phyloP scores from a whole-genome alignment of 2,888 invertebrate species.

The Spilosoma lubricipeda region DNA sequence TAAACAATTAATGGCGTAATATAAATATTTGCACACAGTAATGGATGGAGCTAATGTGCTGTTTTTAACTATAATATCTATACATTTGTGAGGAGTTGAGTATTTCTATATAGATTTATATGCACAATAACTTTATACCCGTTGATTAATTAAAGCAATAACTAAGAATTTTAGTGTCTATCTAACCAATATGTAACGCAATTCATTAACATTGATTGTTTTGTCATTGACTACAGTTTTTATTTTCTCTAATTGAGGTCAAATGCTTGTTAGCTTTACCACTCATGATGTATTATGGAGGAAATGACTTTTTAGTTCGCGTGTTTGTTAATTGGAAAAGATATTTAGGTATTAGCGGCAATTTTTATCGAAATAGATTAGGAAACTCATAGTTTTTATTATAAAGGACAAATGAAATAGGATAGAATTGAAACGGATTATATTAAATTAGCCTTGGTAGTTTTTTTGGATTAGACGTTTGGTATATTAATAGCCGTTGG shows the following conservation, averaged over 20 bases:
- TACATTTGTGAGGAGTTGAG: slow-evolving; percentile 15
- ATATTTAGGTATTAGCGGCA: slow-evolving; percentile 26
- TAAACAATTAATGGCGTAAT: neutral
- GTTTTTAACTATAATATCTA: neutral
- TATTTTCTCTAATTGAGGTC: slow-evolving; percentile 79
- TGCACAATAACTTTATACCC: slow-evolving; percentile 27
- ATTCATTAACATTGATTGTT: slow-evolving; percentile 77
- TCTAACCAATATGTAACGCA: slow-evolving; percentile 63
- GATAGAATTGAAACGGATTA: neutral
- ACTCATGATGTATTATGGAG: slow-evolving; percentile 62
- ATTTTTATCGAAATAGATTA: slow-evolving; percentile 8
- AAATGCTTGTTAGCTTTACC: slow-evolving; percentile 73
- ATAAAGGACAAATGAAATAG: neutral
- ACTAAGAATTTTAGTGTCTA: slow-evolving; percentile 36
- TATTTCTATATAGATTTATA: slow-evolving; percentile 5
- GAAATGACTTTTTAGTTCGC: slow-evolving; percentile 63
- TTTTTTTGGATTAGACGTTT: neutral
- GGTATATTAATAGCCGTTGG: too few relatives aligned
- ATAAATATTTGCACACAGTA: neutral
- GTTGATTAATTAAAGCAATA: slow-evolving; percentile 36
- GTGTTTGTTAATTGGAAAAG: slow-evolving; percentile 53
- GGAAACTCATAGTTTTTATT: neutral
- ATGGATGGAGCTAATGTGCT: neutral
- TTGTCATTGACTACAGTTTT: slow-evolving; percentile 77
- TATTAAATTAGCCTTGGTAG: neutral